Conservation (phyloP, 2,113 vertebrate genomes). For the Phalacrocorax pelagicus region DNA sequence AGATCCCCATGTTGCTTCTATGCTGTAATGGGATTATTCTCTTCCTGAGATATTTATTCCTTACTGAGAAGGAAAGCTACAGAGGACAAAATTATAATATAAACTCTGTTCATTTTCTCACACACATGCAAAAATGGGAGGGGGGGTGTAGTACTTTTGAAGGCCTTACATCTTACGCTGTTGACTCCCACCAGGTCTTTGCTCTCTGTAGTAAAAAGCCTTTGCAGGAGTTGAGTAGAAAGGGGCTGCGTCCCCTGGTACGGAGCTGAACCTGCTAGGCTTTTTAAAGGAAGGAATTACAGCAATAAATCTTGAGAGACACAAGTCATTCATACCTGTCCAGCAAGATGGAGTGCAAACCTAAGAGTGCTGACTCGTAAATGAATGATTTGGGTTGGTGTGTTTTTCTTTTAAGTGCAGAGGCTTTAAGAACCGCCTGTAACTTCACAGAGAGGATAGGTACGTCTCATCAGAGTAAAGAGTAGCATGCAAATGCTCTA, state of each 20-base stretch:
- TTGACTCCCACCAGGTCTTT: not conserved
- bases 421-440: not conserved
- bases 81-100: not conserved
- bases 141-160: not conserved
- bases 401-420: not conserved
- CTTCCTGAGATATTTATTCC: no score
- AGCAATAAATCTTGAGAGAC: not conserved
- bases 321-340: not conserved
- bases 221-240: not conserved
- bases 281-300: not conserved
- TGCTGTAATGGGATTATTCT: rapidly evolving
- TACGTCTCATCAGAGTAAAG: rapidly evolving
- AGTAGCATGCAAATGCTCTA: not conserved
- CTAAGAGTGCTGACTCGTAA: not conserved
- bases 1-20: not conserved
- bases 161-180: not conserved
- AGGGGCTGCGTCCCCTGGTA: not conserved
- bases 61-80: not conserved
- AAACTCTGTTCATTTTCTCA: not conserved
- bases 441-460: not conserved
- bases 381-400: not conserved
- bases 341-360: not conserved
- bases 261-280: not conserved
- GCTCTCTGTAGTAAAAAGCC: not conserved
- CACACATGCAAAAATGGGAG: not conserved